Evolutionary conservation across 2,113 vertebrate genomes (phyloP), one percentile per base, ranked within the genome.

Genomic region (Podiceps cristatus): DNA sequence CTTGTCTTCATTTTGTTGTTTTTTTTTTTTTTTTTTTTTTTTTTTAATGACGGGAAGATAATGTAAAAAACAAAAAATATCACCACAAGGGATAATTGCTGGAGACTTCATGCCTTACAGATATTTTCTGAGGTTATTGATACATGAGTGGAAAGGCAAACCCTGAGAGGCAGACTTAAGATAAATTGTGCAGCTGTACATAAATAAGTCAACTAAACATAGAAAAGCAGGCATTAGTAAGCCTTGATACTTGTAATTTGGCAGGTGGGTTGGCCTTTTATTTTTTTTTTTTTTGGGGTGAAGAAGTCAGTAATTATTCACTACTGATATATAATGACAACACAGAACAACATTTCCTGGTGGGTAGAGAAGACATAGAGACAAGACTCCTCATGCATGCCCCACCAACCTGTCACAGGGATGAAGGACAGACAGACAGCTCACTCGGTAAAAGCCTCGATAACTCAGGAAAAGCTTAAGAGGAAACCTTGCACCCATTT

Each of bases 361-460:
- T 0, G 1, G 3, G 13, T 23, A 42, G 11, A 78, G 16, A 68
- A 49, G 42, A 63, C 2, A 3, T 2, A 59, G 49, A 55, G 24
- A 85, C 9, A 85, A 79, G 23, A 60, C 4, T 82, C 24, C 13
- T 68, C 23, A 42, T 18, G 31, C 31, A 15, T 29, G 8, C 10
- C 13, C 19, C 13, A 33, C 12, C 10, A 56, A 20, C 18, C n/a
- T 67, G 29, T 28, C 69, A 60, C 18, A 52, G 6, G 37, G 16
- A 62, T 63, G 50, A 66, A 58, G 2, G 7, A 42, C 50, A 80
- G 13, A 37, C 6, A 68, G 9, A 2, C 37, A 71, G 6, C 7
- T 91, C 16, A 29, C 10, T 79, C 55, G 47, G 6, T 19, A 89
- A 87, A 50, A 82, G 11, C 18, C 7, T 42, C 37, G 5, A 67